phyloP scores from a whole-genome alignment of 2,113 vertebrate genomes.

The Mobula birostris region DNA sequence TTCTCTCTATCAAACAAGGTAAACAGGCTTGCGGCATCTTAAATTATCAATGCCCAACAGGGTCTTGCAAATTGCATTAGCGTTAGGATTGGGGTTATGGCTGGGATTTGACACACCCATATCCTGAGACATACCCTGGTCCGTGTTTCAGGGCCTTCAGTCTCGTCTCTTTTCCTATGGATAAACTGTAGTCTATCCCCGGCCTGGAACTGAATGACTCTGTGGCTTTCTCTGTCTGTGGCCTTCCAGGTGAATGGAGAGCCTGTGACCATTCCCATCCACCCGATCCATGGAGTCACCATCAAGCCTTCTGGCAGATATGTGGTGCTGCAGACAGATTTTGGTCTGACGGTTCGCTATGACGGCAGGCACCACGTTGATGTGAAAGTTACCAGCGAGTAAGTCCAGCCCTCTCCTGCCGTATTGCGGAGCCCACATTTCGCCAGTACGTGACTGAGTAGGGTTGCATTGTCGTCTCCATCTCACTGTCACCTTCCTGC shows the following conservation, averaged over 20 bases:
- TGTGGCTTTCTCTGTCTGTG: background rate
- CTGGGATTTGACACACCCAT: constrained; percentile 60
- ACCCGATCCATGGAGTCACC: constrained; percentile 42
- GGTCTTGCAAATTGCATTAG: constrained; percentile 34
- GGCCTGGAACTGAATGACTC: background rate
- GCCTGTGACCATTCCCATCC: constrained; percentile 48
- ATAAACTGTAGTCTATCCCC: background rate
- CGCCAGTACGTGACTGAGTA: no score
- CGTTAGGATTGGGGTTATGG: constrained; percentile 9
- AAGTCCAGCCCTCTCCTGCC: constrained; percentile 40
- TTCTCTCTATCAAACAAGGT: no score
- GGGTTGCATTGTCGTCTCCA: no score
- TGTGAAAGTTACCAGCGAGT: constrained; percentile 62
- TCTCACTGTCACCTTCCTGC: no score
- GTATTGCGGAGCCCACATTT: background rate
- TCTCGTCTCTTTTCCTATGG: background rate
- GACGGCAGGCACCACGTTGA: constrained; percentile 62
- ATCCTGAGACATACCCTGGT: constrained; percentile 47
- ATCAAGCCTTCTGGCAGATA: constrained; percentile 51
- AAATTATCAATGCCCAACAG: constrained; percentile 48
- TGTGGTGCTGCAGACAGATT: constrained; percentile 49
- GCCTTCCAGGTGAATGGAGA: constrained; percentile 49
- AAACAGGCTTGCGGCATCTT: constrained; percentile 50
- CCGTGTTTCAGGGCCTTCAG: background rate
- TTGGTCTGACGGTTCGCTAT: constrained; percentile 61